These are phyloP conservation scores for Penaeus japonicus DNA, from an alignment of 1,140 invertebrate genomes.

Conservation along the genomic window DNA sequence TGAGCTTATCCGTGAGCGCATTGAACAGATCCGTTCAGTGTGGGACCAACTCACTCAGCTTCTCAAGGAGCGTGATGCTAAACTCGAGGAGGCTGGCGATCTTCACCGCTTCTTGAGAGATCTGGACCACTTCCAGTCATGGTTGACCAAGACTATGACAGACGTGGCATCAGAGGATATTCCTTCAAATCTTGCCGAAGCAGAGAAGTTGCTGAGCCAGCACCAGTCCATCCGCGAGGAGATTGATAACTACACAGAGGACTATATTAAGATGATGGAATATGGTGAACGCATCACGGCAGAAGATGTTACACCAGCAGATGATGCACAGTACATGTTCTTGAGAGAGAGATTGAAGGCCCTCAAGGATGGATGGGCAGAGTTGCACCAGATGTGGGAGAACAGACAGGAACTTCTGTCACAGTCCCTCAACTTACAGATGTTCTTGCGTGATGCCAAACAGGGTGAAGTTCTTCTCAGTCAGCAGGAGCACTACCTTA, in stretches of 20 bases:
- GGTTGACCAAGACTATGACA: slow-evolving; percentile 97
- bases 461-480: slow-evolving; percentile 97
- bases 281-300: slow-evolving; percentile 84
- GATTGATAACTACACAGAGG: slow-evolving; percentile 98
- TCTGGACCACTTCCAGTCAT: slow-evolving; percentile 99
- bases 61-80: slow-evolving; percentile 96
- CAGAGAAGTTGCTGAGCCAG: slow-evolving; percentile 94
- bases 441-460: slow-evolving; percentile 94
- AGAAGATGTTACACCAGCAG: slow-evolving; percentile 78
- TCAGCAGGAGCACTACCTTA: slow-evolving; percentile 95
- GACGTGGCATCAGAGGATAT: slow-evolving; percentile 98
- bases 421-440: slow-evolving; percentile 92
- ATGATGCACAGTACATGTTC: slow-evolving; percentile 99
- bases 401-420: slow-evolving; percentile 94
- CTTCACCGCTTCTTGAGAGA: slow-evolving; percentile 97
- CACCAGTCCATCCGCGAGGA: slow-evolving; percentile 98
- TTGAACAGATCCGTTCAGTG: slow-evolving; percentile 87
- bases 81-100: slow-evolving; percentile 98
- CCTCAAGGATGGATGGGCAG: slow-evolving; percentile 97
- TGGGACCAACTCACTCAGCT: slow-evolving; percentile 98
- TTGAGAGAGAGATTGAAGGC: slow-evolving; percentile 94
- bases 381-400: slow-evolving; percentile 99
- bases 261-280: slow-evolving; percentile 99
- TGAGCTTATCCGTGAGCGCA: slow-evolving; percentile 86
- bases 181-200: slow-evolving; percentile 93